A percentile compares a stretch with the other conserved stretches of the same genome.
Evolutionary conservation across 1,140 invertebrate species (phyloP).

Genomic region (Physella acuta): DNA sequence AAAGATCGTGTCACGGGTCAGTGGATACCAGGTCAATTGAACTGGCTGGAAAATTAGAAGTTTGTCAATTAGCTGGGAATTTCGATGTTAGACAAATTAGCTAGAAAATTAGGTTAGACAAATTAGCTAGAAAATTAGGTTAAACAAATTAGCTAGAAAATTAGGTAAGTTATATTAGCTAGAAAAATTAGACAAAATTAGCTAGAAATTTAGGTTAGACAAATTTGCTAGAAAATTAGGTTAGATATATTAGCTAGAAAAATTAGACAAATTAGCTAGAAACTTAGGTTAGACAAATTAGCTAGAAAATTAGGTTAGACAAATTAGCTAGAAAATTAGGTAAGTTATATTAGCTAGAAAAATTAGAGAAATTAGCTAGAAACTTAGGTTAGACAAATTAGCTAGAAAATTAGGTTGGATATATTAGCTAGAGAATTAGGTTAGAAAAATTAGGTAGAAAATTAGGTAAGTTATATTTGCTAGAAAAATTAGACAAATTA

Average conservation of each 20-base stretch:
- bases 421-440: too few relatives aligned
- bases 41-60: conserved; percentile 69
- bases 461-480: too few relatives aligned
- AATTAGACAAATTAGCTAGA: not conserved
- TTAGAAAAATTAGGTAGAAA: too few relatives aligned
- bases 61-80: not conserved
- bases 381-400: not conserved
- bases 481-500: too few relatives aligned
- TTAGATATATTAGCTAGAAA: not conserved
- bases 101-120: not conserved
- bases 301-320: not conserved
- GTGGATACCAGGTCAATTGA: conserved; percentile 87
- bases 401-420: too few relatives aligned
- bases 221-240: not conserved
- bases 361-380: not conserved
- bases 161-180: not conserved
- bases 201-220: not conserved
- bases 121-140: not conserved
- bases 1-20: conserved; percentile 84
- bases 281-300: not conserved
- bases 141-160: not conserved
- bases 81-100: not conserved
- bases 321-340: not conserved
- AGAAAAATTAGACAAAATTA: not conserved
- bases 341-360: not conserved